phyloP scores from a whole-genome alignment of 2,888 invertebrate species.

The Diogma glabrata region DNA sequence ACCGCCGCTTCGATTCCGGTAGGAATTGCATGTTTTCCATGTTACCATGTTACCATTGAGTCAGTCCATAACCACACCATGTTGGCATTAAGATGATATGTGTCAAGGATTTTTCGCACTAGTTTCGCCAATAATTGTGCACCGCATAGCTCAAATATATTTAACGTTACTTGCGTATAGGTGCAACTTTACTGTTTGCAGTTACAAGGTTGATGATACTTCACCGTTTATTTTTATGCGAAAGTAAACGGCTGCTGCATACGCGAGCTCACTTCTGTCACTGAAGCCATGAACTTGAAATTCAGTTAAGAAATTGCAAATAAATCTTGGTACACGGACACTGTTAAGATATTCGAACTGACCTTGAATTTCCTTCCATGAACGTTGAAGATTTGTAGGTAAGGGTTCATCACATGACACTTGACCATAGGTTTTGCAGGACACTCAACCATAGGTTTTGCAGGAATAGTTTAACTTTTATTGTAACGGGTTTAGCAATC shows the following conservation, averaged over 20 bases:
- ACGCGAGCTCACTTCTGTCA: too few relatives aligned
- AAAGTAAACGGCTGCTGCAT: too few relatives aligned
- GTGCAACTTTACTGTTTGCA: constrained; percentile 5
- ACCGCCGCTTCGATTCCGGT: too few relatives aligned
- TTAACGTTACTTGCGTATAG: not conserved
- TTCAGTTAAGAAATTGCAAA: not conserved
- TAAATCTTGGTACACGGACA: not conserved
- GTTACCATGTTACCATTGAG: not conserved
- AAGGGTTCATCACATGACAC: not conserved
- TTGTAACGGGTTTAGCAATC: too few relatives aligned
- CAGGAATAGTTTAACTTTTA: too few relatives aligned
- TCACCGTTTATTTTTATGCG: too few relatives aligned
- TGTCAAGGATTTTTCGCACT: too few relatives aligned
- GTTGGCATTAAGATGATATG: too few relatives aligned
- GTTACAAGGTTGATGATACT: not conserved
- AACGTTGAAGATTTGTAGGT: not conserved
- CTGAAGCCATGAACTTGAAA: not conserved
- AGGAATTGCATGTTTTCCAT: too few relatives aligned
- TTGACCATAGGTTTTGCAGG: not conserved
- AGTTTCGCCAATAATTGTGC: not conserved
- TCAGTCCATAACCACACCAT: not conserved
- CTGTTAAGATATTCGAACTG: not conserved
- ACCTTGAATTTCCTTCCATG: not conserved
- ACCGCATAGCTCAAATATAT: not conserved
- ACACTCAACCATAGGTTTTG: too few relatives aligned